Evolutionary conservation across 2,888 invertebrate genomes (phyloP).

Genomic region (Dynastes hyllus): DNA sequence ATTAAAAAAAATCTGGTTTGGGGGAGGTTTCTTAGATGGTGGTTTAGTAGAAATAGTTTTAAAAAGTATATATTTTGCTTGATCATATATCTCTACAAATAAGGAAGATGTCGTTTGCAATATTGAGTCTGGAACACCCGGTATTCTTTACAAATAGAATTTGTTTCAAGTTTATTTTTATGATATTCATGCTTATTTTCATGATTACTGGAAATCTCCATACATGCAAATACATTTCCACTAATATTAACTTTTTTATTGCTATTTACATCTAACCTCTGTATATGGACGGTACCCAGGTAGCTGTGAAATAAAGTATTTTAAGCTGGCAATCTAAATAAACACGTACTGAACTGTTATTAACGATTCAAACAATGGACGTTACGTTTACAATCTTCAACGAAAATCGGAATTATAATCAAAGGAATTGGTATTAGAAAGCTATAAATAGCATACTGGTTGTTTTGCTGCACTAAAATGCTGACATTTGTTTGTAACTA

Average conservation of each 20-base stretch:
- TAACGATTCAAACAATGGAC: background rate
- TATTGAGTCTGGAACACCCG: no score
- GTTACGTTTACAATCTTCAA: background rate
- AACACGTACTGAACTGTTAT: background rate
- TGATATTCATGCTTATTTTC: background rate
- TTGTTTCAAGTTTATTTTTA: background rate
- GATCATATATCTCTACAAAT: no score
- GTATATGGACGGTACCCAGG: background rate
- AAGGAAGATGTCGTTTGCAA: no score
- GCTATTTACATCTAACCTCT: no score
- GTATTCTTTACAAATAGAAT: no score
- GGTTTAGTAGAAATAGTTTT: no score
- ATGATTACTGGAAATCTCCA: no score
- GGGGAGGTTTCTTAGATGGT: no score
- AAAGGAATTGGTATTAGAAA: background rate
- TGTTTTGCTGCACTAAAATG: background rate
- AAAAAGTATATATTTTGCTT: no score
- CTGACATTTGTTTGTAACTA: background rate
- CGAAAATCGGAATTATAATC: background rate
- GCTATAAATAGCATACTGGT: background rate
- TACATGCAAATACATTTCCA: no score
- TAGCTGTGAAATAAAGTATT: background rate
- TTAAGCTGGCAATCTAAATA: conserved; percentile 2
- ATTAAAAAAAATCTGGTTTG: no score
- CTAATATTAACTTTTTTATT: no score